phyloP scores from a whole-genome alignment of 2,888 invertebrate species.

The Corbicula japonica region DNA sequence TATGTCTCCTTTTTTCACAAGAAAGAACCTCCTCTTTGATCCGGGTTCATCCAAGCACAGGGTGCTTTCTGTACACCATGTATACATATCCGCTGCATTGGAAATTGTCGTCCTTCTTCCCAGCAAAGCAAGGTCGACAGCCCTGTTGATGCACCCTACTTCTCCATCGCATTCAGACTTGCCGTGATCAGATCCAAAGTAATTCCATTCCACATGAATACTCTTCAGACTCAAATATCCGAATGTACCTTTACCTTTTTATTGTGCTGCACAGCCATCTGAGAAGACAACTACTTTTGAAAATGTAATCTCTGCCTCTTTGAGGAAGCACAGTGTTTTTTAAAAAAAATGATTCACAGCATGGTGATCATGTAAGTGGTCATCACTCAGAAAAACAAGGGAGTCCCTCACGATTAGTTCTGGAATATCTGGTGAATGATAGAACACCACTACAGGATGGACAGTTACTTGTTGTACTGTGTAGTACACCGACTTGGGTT shows the following conservation, averaged over 20 bases:
- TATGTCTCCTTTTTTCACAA: slow-evolving; percentile 44
- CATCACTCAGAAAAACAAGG: slow-evolving; percentile 47
- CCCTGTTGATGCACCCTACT: slow-evolving; percentile 40
- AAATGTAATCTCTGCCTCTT: slow-evolving; percentile 19
- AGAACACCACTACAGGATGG: slow-evolving; percentile 54
- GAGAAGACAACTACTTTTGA: slow-evolving; percentile 43
- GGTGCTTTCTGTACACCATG: slow-evolving; percentile 44
- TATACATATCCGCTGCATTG: slow-evolving; percentile 43
- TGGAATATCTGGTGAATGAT: slow-evolving; percentile 32
- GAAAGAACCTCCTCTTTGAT: slow-evolving; percentile 43
- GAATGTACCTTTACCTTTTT: slow-evolving; percentile 31
- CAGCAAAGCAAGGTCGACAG: slow-evolving; percentile 41
- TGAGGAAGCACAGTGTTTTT: slow-evolving; percentile 25
- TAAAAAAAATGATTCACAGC: slow-evolving; percentile 44
- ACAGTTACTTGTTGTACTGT: slow-evolving; percentile 42
- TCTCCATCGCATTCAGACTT: slow-evolving; percentile 52
- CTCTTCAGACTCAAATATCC: slow-evolving; percentile 21
- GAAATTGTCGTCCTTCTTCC: slow-evolving; percentile 30
- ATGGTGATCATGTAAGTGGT: slow-evolving; percentile 36
- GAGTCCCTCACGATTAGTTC: slow-evolving; percentile 38
- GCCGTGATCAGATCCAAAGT: slow-evolving; percentile 50
- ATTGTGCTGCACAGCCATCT: slow-evolving; percentile 47
- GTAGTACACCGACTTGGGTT: slow-evolving; percentile 43
- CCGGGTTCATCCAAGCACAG: slow-evolving; percentile 42
- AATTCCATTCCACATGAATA: slow-evolving; percentile 34